Evolutionary conservation across 2,797 vertebrate genomes (phyloP), one percentile per base, ranked within the genome.

Genomic region (Smutsia gigantea): DNA sequence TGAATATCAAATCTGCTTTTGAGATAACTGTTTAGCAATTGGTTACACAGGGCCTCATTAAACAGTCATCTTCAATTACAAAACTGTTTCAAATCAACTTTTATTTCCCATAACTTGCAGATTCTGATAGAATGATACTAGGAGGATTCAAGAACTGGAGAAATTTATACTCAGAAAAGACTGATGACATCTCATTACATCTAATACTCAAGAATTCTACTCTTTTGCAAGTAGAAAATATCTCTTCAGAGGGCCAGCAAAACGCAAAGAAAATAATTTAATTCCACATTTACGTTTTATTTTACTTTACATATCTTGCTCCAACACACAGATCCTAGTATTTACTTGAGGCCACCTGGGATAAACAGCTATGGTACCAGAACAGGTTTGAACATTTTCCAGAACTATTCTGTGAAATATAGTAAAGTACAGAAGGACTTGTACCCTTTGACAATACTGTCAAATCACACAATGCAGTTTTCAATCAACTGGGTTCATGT

Each of bases 81-180:
- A 53, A 95, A 94, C 39, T 86, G 42, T 83, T 82, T 78, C 85
- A 71, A 85, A 72, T 91, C 64, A 88, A 91, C 77, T 84, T 97
- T 86, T 93, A 94, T 95, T 96, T 97, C 66, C 74, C 51, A 94
- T 34, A 90, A 78, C n/a, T 83, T 92, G 27, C 21, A 94, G 63
- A 89, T 87, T 91, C 86, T 89, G 51, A 95, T 57, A 87, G 29
- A 90, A 94, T 42, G 29, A n/a, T 74, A 95, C 51, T 42, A 90
- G 39, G 72, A 86, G 29, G 75, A 95, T 46, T 91, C 75, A 66
- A 84, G 57, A 88, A 95, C 66, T 90, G 77, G 94, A 27, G 75
- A 97, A 93, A 95, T 87, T 85, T 87, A 96, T 63, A 83, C 18
- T 93, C 72, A n/a, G 31, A 96, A 85, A 25, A 96, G 69, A 94